A percentile compares a stretch with the other conserved stretches of the same genome.
These are phyloP conservation scores for Perca flavescens DNA, from an alignment of 2,113 vertebrate species.

Conservation along the genomic window DNA sequence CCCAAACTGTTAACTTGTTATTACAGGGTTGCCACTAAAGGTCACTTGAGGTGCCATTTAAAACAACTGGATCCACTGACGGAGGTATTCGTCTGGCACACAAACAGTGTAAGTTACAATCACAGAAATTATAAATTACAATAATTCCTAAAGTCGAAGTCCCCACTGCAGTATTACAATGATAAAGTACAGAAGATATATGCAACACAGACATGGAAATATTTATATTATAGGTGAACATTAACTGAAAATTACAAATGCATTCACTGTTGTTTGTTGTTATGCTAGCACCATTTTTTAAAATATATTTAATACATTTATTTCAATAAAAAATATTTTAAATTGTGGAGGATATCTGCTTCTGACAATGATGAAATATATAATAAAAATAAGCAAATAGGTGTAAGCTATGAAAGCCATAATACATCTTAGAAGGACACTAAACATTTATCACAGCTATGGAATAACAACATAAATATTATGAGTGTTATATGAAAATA, in stretches of 20 bases:
- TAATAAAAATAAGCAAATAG: background rate
- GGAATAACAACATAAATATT: background rate
- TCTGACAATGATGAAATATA: background rate
- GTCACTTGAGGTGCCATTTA: conserved; percentile 60
- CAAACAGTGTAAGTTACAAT: background rate
- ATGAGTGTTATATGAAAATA: background rate
- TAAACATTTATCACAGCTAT: background rate
- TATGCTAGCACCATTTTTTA: background rate
- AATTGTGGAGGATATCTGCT: background rate
- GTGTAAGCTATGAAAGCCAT: background rate
- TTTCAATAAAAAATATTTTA: background rate
- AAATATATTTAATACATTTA: background rate
- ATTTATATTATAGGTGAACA: background rate
- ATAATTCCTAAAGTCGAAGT: background rate
- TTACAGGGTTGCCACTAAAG: conserved; percentile 58
- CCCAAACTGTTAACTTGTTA: conserved; percentile 51
- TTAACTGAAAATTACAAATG: background rate
- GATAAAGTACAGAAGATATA: background rate
- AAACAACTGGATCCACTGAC: conserved; percentile 39
- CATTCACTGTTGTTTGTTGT: background rate
- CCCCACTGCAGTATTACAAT: background rate
- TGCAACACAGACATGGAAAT: background rate
- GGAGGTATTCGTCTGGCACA: conserved; percentile 26
- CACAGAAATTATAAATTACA: conserved; percentile 13
- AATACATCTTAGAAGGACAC: background rate